Evolutionary conservation across 2,888 invertebrate species (phyloP).

Genomic region (Andrena chrysosceles): DNA sequence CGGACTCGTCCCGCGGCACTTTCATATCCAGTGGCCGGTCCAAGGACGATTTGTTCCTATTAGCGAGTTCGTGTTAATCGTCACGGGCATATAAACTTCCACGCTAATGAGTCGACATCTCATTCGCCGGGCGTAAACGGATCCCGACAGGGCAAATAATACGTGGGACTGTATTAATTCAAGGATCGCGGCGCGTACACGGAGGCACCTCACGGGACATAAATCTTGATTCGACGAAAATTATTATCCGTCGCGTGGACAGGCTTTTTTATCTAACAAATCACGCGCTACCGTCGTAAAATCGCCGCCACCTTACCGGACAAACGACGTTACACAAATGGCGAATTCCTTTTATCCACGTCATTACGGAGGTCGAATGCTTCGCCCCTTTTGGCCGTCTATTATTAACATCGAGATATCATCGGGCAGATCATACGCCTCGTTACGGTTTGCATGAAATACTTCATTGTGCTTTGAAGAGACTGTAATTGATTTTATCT

Average conservation of each 20-base stretch:
- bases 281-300: slow-evolving; percentile 49
- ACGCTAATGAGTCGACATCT: slow-evolving; percentile 63
- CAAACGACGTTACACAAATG: slow-evolving; percentile 14
- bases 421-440: background rate
- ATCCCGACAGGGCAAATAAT: slow-evolving; percentile 29
- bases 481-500: background rate
- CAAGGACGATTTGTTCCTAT: slow-evolving; percentile 67
- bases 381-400: background rate
- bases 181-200: slow-evolving; percentile 23
- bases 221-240: slow-evolving; percentile 41
- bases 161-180: slow-evolving; percentile 40
- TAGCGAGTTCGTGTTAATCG: slow-evolving; percentile 62
- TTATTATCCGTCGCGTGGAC: slow-evolving; percentile 30
- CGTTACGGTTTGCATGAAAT: background rate
- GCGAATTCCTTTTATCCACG: slow-evolving; percentile 50
- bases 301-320: slow-evolving; percentile 14
- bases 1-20: slow-evolving; percentile 29
- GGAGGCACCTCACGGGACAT: slow-evolving; percentile 7
- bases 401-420: background rate
- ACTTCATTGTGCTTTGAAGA: background rate
- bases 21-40: slow-evolving; percentile 40
- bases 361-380: slow-evolving; percentile 13
- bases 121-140: slow-evolving; percentile 40
- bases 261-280: slow-evolving; percentile 46
- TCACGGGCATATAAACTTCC: slow-evolving; percentile 56